Conservation (phyloP, 2,888 invertebrate species). For the Monopis laevigella region DNA sequence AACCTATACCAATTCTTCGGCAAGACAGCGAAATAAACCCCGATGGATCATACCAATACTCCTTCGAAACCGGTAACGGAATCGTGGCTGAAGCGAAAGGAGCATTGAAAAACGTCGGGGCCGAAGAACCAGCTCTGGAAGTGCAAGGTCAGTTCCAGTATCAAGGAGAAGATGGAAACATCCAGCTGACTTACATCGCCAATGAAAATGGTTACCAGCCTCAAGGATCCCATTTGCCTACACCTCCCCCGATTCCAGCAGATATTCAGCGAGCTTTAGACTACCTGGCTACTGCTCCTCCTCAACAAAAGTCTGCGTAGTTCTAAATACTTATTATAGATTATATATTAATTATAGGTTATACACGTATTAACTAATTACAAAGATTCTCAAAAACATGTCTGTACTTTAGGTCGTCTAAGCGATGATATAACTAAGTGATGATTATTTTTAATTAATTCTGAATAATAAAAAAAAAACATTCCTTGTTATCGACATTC, state of each 20-base stretch:
- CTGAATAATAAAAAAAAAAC: too few species aligned
- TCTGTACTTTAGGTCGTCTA: too few species aligned
- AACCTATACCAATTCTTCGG: conserved; percentile 60
- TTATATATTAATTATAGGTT: too few species aligned
- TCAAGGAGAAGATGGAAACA: conserved; percentile 67
- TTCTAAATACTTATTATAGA: too few species aligned
- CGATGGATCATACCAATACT: conserved; percentile 68
- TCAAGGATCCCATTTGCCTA: conserved; percentile 68
- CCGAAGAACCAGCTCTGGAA: conserved; percentile 56
- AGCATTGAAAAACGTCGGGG: conserved; percentile 61
- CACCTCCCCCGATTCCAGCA: conserved; percentile 75
- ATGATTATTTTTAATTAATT: too few species aligned
- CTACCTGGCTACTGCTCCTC: conserved; percentile 72
- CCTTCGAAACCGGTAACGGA: conserved; percentile 73
- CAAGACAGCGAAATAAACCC: conserved; percentile 63
- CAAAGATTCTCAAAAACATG: too few species aligned
- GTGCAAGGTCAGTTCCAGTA: conserved; percentile 72
- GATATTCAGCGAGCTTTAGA: conserved; percentile 73
- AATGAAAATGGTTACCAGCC: conserved; percentile 78
- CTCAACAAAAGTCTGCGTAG: conserved; percentile 53
- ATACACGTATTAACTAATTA: too few species aligned
- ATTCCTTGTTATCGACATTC: too few species aligned
- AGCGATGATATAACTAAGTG: too few species aligned
- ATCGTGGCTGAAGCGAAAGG: conserved; percentile 68
- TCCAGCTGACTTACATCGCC: conserved; percentile 71